Evolutionary conservation across 2,797 vertebrate genomes (phyloP), one percentile per base, ranked within the genome.

Genomic region (Cynodonichthys magdalenae): DNA sequence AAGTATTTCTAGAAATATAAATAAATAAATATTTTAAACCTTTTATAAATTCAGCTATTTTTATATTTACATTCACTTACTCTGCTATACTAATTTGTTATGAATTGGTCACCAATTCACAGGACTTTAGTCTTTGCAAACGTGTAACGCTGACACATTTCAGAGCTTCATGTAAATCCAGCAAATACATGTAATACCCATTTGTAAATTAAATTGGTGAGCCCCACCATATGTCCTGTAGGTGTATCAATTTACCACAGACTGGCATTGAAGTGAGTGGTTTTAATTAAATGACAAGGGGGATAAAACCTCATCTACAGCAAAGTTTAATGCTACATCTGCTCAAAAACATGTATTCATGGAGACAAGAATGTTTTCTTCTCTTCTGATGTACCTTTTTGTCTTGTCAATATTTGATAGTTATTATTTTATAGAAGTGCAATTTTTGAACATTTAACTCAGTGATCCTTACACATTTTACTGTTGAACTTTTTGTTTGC

Each of bases 161-260:
- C 36, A 44, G 41, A 60, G 74, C 65, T 80, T 65, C 63, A 77
- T 75, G 67, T 80, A 75, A 87, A 90, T 87, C 85, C 66, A 42
- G 73, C 57, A 66, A 64, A 77, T 76, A 73, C 66, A 83, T 83
- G 65, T 82, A 82, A 87, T 81, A 87, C 45, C 74, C 84, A 82
- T 71, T 66, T 70, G 72, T 31, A 36, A 66, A 74, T 44, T 36
- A 72, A 85, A 24, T 3, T 24, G 24, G 80, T 73, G 79, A 66
- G 65, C 44, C 19, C 19, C 66, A 15, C 75, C 87, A 87, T 82
- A 89, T 88, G 88, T 86, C 71, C 63, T 51, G 59, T 24, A 50
- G 54, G 80, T 54, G 67, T 71, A n/a, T 63, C 8, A 63, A 90
- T 90, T 90, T 49, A 82, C 66, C 81, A 87, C 88, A 84, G 67